Evolutionary conservation across 2,888 invertebrate species (phyloP).

Genomic region (Andrena trimmerana): DNA sequence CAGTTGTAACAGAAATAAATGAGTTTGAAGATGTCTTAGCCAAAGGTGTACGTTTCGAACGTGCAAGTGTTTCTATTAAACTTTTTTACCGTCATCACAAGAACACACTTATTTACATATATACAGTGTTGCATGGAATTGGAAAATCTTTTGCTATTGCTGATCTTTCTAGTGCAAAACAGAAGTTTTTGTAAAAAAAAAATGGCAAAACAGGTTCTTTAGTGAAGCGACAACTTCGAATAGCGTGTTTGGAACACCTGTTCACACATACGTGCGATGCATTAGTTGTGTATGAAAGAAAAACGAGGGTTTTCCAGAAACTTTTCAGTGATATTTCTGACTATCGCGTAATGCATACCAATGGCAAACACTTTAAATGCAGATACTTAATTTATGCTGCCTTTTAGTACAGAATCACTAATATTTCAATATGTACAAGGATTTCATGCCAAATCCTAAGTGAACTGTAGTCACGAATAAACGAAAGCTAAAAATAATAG

Average conservation of each 20-base stretch:
- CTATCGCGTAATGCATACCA: not conserved
- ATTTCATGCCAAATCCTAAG: slow-evolving; percentile 8
- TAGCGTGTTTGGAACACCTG: slow-evolving; percentile 3
- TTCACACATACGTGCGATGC: not conserved
- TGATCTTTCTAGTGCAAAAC: not conserved
- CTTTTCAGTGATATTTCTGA: not conserved
- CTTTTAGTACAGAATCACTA: not conserved
- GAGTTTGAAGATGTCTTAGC: not conserved
- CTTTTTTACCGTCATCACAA: slow-evolving; percentile 24
- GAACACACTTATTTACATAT: slow-evolving; percentile 54
- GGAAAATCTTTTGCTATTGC: slow-evolving; percentile 4
- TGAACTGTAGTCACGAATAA: not conserved
- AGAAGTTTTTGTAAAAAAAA: slow-evolving; percentile 10
- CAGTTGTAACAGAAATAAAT: slow-evolving; percentile 4
- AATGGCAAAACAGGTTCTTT: slow-evolving; percentile 4
- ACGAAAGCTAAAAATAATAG: slow-evolving; percentile 6
- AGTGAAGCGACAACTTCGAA: not conserved
- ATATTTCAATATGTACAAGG: slow-evolving; percentile 5
- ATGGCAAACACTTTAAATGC: slow-evolving; percentile 32
- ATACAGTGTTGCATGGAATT: slow-evolving; percentile 27
- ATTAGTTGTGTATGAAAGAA: not conserved
- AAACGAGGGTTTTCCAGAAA: not conserved
- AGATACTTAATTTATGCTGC: slow-evolving; percentile 11
- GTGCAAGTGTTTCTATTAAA: not conserved
- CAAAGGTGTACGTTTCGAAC: slow-evolving; percentile 1